Evolutionary conservation across 1,140 invertebrate genomes (phyloP), one percentile per base, ranked within the genome.

Genomic region (Pteromalus puparum): DNA sequence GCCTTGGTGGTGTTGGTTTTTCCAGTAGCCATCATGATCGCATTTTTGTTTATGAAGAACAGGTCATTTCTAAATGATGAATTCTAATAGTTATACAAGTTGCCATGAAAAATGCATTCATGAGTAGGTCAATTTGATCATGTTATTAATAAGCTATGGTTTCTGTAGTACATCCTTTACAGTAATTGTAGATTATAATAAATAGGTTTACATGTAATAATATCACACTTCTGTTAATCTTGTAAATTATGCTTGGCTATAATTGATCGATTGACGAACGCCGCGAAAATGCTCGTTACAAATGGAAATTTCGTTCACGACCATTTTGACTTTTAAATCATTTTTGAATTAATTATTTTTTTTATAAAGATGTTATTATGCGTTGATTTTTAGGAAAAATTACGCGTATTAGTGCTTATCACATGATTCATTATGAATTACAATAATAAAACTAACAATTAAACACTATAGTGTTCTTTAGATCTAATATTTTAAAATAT

Each of bases 1-100:
- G 34, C 88, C 88, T 90, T 88, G 89, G 80, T 85, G 85, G 87
- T 90, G 87, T 90, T 90, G 89, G 88, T 87, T 92, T 91, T 92
- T 92, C 92, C 91, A 91, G 92, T 92, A 92, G 89, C 86, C 88
- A 90, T 85, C 87, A 87, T 90, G 89, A 89, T 90, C 91, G 87
- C 86, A 88, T n/a, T 61, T 61, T 61, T n/a, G 53, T 61, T 61
- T 61, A n/a, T n/a, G 13, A 61, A 61, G 53, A 61, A 3, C 53
- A 21, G 15, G 1, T 61, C n/a, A n/a, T 61, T 61, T 61, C 0
- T n/a, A 61, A 21, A 7, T 61, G 4, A 61, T 5, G 1, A 4
- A 21, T 21, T 61, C 7, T 61, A 21, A n/a, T 21, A n/a, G 5
- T 61, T 61, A 7, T 61, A 61, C 53, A 61, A 61, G 18, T 13